Conservation (phyloP, 2,113 vertebrate species). For the Rallus limicola region DNA sequence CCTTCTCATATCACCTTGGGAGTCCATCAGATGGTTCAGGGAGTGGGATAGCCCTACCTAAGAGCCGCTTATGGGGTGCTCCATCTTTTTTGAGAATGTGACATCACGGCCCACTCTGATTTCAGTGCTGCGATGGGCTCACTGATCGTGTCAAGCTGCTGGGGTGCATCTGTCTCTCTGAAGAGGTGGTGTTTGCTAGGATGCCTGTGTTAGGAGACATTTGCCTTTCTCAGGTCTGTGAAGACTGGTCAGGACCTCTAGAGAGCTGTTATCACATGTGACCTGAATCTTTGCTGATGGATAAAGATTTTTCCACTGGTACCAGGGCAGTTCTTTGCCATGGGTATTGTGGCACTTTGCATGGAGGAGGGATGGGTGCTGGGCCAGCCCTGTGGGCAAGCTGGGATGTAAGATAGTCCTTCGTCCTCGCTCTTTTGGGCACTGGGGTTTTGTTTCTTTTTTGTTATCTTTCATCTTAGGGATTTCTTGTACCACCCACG, state of each 20-base stretch:
- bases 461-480: background rate
- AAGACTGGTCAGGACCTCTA: background rate
- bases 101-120: accelerated
- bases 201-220: accelerated
- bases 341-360: accelerated
- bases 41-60: background rate
- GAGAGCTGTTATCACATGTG: accelerated
- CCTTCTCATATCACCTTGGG: accelerated
- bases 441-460: background rate
- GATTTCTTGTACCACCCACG: background rate
- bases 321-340: accelerated
- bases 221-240: background rate
- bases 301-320: accelerated
- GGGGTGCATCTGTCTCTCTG: background rate
- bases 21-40: background rate
- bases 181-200: accelerated
- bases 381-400: background rate
- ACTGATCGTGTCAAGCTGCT: background rate
- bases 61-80: background rate
- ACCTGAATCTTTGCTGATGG: background rate
- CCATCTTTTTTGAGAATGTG: accelerated
- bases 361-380: background rate
- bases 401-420: background rate
- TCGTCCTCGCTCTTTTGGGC: accelerated
- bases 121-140: background rate